A percentile compares a stretch with the other conserved stretches of the same genome.
Conservation (phyloP, 2,888 invertebrate species). For the Dione juno region DNA sequence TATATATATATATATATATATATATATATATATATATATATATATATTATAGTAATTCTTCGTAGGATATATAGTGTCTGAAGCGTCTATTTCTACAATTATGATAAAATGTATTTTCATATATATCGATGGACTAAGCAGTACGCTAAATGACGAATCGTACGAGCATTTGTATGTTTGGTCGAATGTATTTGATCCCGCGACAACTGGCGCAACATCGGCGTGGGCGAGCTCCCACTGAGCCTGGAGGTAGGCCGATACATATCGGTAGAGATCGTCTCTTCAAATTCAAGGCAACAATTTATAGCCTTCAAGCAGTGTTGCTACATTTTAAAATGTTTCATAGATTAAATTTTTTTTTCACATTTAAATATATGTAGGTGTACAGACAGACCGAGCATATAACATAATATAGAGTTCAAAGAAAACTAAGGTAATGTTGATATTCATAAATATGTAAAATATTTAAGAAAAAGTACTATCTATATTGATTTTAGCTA, state of each 20-base stretch:
- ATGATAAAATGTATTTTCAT: neutral
- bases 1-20: too few species aligned
- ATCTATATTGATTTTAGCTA: slow-evolving; percentile 2
- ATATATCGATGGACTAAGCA: neutral
- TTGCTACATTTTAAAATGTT: neutral
- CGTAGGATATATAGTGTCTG: neutral
- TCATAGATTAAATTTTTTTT: neutral
- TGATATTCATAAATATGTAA: neutral
- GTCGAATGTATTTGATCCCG: neutral
- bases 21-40: too few species aligned
- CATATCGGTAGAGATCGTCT: neutral
- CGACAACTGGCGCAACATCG: neutral
- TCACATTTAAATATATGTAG: neutral
- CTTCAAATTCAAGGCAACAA: neutral
- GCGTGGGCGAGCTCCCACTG: neutral
- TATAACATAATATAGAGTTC: neutral
- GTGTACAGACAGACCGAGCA: neutral
- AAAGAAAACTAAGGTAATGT: neutral
- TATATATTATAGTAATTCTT: too few species aligned
- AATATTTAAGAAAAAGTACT: neutral
- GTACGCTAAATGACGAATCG: neutral
- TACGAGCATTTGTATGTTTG: neutral
- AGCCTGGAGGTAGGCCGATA: neutral
- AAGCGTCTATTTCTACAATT: neutral
- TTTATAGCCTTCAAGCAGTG: neutral